Percentiles rank a stretch among this genome's conserved stretches.
Evolutionary conservation across 2,113 vertebrate species (phyloP).

Genomic region (Chionodraco myersi): DNA sequence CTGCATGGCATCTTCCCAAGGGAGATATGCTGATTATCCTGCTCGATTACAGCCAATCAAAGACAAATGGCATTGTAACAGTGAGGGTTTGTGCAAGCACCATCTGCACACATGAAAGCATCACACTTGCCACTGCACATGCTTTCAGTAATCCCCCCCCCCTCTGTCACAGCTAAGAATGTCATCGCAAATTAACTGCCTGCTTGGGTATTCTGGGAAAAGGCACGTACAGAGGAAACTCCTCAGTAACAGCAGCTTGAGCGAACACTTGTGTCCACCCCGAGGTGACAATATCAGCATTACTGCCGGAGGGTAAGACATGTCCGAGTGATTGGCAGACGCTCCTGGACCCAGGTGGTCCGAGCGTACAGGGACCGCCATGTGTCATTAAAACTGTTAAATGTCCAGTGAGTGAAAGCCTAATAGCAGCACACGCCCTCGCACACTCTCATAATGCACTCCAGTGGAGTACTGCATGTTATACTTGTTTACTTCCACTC

Average conservation of each 20-base stretch:
- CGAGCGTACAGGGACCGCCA: neutral
- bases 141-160: constrained; percentile 42
- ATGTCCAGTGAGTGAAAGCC: neutral
- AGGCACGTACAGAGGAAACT: constrained; percentile 39
- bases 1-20: constrained; percentile 36
- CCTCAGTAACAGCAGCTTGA: constrained; percentile 33
- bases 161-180: constrained; percentile 52
- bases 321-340: constrained; percentile 19
- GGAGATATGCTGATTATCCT: constrained; percentile 46
- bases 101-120: constrained; percentile 67
- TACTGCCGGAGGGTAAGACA: constrained; percentile 29
- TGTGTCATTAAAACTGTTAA: constrained; percentile 38
- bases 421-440: neutral
- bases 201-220: constrained; percentile 37
- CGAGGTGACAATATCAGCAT: constrained; percentile 38
- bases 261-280: constrained; percentile 26
- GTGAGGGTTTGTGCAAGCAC: constrained; percentile 45
- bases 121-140: constrained; percentile 17
- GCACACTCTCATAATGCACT: neutral
- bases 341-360: constrained; percentile 60
- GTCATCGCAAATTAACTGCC: constrained; percentile 51
- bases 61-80: constrained; percentile 64
- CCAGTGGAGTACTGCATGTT: neutral
- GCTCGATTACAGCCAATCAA: constrained; percentile 73
- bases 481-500: neutral